phyloP scores from a whole-genome alignment of 2,113 vertebrate species.

The Heteronetta atricapilla region DNA sequence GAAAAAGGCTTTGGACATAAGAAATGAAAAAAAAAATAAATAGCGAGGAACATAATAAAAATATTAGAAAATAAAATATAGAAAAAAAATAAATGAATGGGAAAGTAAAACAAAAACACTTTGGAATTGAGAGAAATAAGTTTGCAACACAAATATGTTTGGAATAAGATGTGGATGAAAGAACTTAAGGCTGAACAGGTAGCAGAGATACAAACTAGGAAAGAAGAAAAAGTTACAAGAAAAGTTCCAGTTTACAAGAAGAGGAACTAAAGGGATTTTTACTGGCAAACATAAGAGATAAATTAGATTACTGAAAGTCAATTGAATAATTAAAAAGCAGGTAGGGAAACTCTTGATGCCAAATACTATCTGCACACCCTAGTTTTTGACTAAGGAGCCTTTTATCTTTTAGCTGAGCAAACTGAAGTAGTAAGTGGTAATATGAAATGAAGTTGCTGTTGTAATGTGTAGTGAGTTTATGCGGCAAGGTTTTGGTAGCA shows the following conservation, averaged over 20 bases:
- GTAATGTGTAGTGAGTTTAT: neutral
- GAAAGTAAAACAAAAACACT: neutral
- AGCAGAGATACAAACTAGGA: neutral
- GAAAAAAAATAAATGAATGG: neutral
- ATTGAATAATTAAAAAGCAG: neutral
- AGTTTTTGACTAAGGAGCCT: neutral
- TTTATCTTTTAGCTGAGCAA: neutral
- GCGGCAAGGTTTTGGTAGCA: too few relatives aligned
- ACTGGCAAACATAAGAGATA: neutral
- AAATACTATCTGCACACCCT: neutral
- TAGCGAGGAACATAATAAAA: neutral
- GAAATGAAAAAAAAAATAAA: neutral
- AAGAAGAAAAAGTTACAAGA: neutral
- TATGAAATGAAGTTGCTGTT: neutral
- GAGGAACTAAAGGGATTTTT: neutral
- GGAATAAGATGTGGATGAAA: neutral
- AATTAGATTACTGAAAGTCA: neutral
- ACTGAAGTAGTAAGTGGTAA: neutral
- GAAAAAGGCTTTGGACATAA: fast-evolving
- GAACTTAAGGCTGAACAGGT: neutral
- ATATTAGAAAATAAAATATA: neutral
- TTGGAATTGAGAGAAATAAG: neutral
- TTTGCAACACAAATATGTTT: neutral
- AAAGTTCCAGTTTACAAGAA: neutral
- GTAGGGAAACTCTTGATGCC: neutral